Percentiles rank a stretch among this genome's conserved stretches.
phyloP scores from a whole-genome alignment of 2,888 invertebrate genomes.

The Amiota mariae region DNA sequence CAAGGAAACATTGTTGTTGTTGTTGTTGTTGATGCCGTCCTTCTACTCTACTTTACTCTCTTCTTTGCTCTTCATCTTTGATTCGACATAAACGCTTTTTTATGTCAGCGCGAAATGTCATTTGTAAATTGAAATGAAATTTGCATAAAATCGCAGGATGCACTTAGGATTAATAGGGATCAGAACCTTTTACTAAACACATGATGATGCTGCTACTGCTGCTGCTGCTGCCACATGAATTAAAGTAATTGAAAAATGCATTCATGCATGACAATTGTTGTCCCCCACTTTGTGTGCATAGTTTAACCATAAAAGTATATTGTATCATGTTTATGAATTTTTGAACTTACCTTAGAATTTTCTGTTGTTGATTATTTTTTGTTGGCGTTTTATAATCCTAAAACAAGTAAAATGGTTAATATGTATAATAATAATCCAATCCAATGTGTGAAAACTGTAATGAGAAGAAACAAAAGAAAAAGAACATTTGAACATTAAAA shows the following conservation, averaged over 20 bases:
- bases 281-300: neutral
- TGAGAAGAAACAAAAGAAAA: neutral
- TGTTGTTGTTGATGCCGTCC: constrained; percentile 34
- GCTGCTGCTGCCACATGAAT: constrained; percentile 12
- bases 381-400: no score
- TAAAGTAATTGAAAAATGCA: constrained; percentile 14
- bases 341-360: constrained; percentile 19
- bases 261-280: neutral
- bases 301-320: no score
- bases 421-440: constrained; percentile 18
- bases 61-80: constrained; percentile 29
- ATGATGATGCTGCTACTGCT: no score
- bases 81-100: constrained; percentile 61
- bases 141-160: constrained; percentile 68
- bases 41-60: constrained; percentile 59
- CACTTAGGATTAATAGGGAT: constrained; percentile 64
- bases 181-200: constrained; percentile 20
- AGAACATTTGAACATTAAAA: constrained; percentile 1
- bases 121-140: constrained; percentile 63
- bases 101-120: constrained; percentile 70
- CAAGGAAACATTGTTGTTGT: constrained; percentile 36
- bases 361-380: neutral
- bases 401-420: neutral
- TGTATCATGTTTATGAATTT: no score
- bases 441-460: constrained; percentile 9